These are phyloP conservation scores for Daboia siamensis DNA, from an alignment of 2,113 vertebrate genomes.

Conservation along the genomic window DNA sequence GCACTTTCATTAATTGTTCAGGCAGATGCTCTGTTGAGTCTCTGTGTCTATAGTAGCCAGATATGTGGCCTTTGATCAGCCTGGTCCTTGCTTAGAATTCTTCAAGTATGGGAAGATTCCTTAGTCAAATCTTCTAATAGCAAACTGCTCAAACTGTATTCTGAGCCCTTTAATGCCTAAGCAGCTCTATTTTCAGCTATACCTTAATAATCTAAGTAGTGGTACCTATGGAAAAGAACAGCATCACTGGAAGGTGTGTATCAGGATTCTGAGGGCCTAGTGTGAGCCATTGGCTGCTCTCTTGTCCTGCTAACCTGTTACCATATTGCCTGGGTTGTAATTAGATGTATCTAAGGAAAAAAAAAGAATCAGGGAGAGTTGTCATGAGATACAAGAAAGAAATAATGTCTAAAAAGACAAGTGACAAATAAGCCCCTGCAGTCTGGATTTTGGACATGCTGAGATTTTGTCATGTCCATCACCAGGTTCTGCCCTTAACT, in stretches of 20 bases:
- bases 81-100: not conserved
- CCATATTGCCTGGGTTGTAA: not conserved
- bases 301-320: not conserved
- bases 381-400: not conserved
- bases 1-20: not conserved
- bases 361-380: not conserved
- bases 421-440: not conserved
- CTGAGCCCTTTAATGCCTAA: not conserved
- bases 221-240: not conserved
- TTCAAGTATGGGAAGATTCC: not conserved
- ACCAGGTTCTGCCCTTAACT: not conserved
- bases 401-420: not conserved
- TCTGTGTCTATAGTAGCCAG: not conserved
- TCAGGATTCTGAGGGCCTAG: not conserved
- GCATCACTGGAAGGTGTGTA: not conserved
- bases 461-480: not conserved
- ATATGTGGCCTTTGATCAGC: not conserved
- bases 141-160: not conserved
- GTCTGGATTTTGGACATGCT: not conserved
- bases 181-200: not conserved
- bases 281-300: not conserved
- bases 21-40: not conserved
- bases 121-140: not conserved
- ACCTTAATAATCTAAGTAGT: not conserved
- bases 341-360: not conserved